Evolutionary conservation across 2,888 invertebrate species (phyloP), one percentile per base, ranked within the genome.

Genomic region (Pseudolycoriella hygida): DNA sequence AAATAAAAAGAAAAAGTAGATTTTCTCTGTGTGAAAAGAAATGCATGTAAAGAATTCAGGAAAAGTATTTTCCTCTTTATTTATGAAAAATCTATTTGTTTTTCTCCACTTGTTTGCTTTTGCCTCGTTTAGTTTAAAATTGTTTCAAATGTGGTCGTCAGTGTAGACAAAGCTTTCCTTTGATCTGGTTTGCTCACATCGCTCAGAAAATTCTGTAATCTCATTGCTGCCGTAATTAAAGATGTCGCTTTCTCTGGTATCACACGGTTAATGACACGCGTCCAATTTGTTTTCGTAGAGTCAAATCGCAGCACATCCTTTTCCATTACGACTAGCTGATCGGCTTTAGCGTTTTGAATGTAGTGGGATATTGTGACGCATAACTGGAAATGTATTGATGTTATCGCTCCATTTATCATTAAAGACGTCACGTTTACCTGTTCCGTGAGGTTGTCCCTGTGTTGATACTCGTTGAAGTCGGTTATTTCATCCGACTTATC

Each of bases 381-480:
- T 6, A 86, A 66, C 77, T 83, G 61, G 42, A 70, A 71, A 51
- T 50, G 51, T 47, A 49, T 17, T 17, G 11, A 25, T 25, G n/a
- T n/a, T n/a, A n/a, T n/a, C n/a, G n/a, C n/a, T n/a, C n/a, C n/a
- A n/a, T 25, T 25, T 25, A 4, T 25, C 8, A 6, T 25, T 4
- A 25, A 25, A 25, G 8, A 6, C 8, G 25, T 25, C 15, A 17
- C 4, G 17, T 15, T 55, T 55, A 80, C 80, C 68, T 90, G 88
- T 60, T 89, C 85, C 48, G 82, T 75, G n/a, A 92, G 71, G 57
- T 78, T 77, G 58, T 89, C 87, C 49, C 81, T 76, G 62, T 92
- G 90, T 55, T 80, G 79, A 57, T 84, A 88, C 61, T 92, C 90
- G 18, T 76, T 77, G 53, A 79, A 86, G 60, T 86, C 87, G 32